Percentiles rank a stretch among this genome's conserved stretches.
phyloP scores from a whole-genome alignment of 1,140 invertebrate genomes.

The Nephila pilipes region DNA sequence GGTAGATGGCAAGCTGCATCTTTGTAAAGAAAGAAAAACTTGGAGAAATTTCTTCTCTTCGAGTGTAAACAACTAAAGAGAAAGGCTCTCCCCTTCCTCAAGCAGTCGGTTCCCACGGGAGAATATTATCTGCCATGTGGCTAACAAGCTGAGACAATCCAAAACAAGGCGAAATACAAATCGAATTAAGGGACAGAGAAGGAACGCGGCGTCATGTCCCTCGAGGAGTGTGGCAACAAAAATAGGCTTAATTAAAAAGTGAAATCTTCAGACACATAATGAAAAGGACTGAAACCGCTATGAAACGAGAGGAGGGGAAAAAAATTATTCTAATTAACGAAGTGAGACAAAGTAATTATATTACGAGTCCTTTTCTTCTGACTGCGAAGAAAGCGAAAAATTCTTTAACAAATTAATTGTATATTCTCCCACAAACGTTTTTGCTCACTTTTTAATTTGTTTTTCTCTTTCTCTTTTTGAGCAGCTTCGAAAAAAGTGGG shows the following conservation, averaged over 20 bases:
- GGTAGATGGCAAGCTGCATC: no score
- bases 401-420: neutral
- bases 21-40: no score
- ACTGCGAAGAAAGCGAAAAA: neutral
- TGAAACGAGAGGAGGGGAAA: neutral
- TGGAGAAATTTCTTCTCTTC: no score
- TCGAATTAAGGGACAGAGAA: neutral
- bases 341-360: conserved; percentile 19
- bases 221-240: neutral
- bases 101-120: no score
- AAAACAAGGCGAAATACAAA: neutral
- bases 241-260: neutral
- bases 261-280: neutral
- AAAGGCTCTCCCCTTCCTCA: no score
- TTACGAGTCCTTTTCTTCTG: neutral
- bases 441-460: neutral
- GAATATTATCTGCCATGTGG: no score
- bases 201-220: neutral
- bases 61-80: no score
- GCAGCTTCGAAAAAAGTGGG: neutral
- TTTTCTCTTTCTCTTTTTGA: neutral
- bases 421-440: neutral
- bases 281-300: neutral
- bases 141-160: neutral
- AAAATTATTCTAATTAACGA: neutral